phyloP scores from a whole-genome alignment of 2,888 invertebrate genomes.

The Frankliniella fusca region DNA sequence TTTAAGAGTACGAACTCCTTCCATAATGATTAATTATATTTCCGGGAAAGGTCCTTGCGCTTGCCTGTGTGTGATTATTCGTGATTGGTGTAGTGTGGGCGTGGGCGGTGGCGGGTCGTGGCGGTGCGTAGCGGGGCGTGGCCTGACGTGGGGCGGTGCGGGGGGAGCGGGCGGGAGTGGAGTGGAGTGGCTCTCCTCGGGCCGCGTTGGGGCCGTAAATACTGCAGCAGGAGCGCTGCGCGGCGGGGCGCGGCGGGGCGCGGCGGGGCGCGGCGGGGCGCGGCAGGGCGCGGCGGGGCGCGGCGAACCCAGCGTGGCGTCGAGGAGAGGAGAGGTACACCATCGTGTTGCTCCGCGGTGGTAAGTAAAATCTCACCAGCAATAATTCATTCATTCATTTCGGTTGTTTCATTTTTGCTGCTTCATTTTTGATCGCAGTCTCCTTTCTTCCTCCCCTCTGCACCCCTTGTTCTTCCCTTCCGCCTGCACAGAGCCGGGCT shows the following conservation, averaged over 20 bases:
- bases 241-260: not conserved
- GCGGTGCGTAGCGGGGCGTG: too few relatives aligned
- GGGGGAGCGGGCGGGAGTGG: not conserved
- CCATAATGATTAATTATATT: too few relatives aligned
- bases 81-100: too few relatives aligned
- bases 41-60: too few relatives aligned
- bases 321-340: not conserved
- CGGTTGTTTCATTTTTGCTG: slow-evolving; percentile 22
- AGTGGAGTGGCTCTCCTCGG: too few relatives aligned
- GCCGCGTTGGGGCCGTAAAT: not conserved
- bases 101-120: too few relatives aligned
- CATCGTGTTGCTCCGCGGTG: not conserved
- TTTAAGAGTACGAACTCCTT: too few relatives aligned
- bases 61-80: too few relatives aligned
- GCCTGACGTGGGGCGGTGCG: not conserved
- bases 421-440: not conserved
- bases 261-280: not conserved
- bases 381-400: slow-evolving; percentile 12
- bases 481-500: not conserved
- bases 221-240: not conserved
- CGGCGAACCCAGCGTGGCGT: not conserved
- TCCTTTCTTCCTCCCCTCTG: not conserved
- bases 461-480: not conserved
- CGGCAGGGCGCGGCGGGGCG: not conserved
- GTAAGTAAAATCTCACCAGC: slow-evolving; percentile 15